phyloP scores from a whole-genome alignment of 1,140 invertebrate genomes.

The Bombus consobrinus region DNA sequence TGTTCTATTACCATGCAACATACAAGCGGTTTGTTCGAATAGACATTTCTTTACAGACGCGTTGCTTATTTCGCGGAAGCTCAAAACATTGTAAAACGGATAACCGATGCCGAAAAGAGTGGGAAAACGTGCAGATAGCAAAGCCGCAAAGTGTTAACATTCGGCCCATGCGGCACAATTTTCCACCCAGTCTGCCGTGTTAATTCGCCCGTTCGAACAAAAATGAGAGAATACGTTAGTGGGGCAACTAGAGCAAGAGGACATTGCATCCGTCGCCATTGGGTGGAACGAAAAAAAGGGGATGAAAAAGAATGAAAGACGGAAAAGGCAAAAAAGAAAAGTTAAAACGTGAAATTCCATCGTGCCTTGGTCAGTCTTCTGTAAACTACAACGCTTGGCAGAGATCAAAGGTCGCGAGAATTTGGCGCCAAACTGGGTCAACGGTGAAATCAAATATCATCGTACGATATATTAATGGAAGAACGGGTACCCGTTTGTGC shows the following conservation, averaged over 20 bases:
- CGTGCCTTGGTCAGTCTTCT: slow-evolving; percentile 43
- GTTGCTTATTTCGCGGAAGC: background rate
- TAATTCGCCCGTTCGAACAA: slow-evolving; percentile 55
- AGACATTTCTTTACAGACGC: background rate
- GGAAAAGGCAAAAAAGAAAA: background rate
- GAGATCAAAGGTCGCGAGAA: slow-evolving; percentile 56
- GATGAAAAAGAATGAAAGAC: background rate
- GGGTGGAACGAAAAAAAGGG: background rate
- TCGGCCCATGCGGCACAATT: slow-evolving; percentile 40
- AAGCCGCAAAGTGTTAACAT: slow-evolving; percentile 31
- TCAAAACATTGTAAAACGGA: background rate
- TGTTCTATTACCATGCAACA: too few relatives aligned
- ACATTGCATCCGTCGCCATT: slow-evolving; percentile 28
- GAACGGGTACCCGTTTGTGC: background rate
- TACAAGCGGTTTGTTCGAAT: background rate
- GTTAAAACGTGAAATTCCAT: slow-evolving; percentile 42
- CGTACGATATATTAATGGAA: slow-evolving; percentile 23
- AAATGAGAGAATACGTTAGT: slow-evolving; percentile 51
- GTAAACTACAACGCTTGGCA: slow-evolving; percentile 50
- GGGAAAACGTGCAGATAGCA: background rate
- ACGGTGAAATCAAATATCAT: slow-evolving; percentile 62
- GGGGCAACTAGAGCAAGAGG: slow-evolving; percentile 62
- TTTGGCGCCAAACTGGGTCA: slow-evolving; percentile 46
- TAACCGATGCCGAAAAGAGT: background rate
- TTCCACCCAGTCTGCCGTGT: slow-evolving; percentile 45